Evolutionary conservation across 2,113 vertebrate species (phyloP), one percentile per base, ranked within the genome.

Genomic region (Cinclus cinclus): DNA sequence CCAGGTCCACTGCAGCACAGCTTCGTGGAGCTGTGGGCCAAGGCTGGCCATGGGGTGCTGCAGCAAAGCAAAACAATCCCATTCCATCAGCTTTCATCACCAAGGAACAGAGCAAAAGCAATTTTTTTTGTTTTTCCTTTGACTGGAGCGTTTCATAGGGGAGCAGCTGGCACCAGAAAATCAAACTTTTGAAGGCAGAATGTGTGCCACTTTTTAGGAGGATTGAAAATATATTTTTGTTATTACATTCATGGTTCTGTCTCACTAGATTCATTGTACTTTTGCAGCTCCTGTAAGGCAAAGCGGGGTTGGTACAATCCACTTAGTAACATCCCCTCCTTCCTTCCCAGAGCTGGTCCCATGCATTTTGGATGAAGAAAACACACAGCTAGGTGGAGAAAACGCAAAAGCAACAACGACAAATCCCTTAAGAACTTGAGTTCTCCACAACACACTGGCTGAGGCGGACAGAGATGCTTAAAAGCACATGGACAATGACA

Each of bases 31-130:
- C 62, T 23, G 23, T 3, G 0, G 90, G 76, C 92, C 85, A 96
- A 95, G 85, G 79, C 80, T 92, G 94, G 68, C 83, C 0, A 2
- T 67, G 92, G 89, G 83, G 83, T 93, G 92, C 92, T 92, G 83
- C 23, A 6, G 82, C 27, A 67, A 93, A 86, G 56, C 25, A 93
- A 97, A 96, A 96, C 93, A 93, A 92, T 78, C 88, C 80, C 68
- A 63, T 75, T 74, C 89, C 88, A 56, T 60, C 35, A 77, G 58
- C 49, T 92, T 92, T 64, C 64, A 87, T 60, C 71, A 49, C 70
- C 2, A 5, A 81, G 16, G 60, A 90, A 60, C 2, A 79, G 10
- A 94, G 79, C 22, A 84, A 92, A 86, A 76, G 52, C 1, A 0
- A 33, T 2, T 16, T 50, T 71, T 39, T 53, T 35, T 21, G 37